phyloP scores from a whole-genome alignment of 2,888 invertebrate species.

The Tupiocoris notatus region DNA sequence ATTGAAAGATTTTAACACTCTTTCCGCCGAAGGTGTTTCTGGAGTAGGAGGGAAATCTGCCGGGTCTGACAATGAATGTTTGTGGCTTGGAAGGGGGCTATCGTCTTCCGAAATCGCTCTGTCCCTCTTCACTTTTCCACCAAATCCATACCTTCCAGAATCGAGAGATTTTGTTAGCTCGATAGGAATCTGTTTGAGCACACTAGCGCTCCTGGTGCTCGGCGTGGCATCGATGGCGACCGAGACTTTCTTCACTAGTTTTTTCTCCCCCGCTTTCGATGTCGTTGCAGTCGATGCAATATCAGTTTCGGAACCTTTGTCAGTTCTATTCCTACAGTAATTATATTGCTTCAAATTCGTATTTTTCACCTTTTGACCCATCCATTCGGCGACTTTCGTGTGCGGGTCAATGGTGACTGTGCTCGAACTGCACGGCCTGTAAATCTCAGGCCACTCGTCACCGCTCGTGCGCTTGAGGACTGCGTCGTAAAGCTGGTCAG shows the following conservation, averaged over 20 bases:
- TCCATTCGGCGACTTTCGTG: slow-evolving; percentile 84
- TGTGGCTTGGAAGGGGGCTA: slow-evolving; percentile 45
- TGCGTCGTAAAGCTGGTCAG: slow-evolving; percentile 49
- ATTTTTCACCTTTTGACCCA: slow-evolving; percentile 73
- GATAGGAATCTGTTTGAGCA: slow-evolving; percentile 73
- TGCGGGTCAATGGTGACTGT: slow-evolving; percentile 74
- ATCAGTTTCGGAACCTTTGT: slow-evolving; percentile 41
- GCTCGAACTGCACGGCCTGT: slow-evolving; percentile 56
- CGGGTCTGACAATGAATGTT: slow-evolving; percentile 49
- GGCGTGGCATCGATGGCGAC: slow-evolving; percentile 79
- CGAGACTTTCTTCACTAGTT: slow-evolving; percentile 60
- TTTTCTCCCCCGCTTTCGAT: slow-evolving; percentile 38
- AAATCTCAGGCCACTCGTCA: slow-evolving; percentile 55
- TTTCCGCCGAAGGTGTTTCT: slow-evolving; percentile 8
- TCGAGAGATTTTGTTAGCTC: slow-evolving; percentile 62
- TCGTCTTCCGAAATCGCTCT: slow-evolving; percentile 48
- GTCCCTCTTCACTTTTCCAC: slow-evolving; percentile 46
- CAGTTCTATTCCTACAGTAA: slow-evolving; percentile 13
- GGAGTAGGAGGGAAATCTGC: slow-evolving; percentile 41
- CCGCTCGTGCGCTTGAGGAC: slow-evolving; percentile 52
- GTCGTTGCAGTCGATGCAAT: slow-evolving; percentile 38
- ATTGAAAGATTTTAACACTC: slow-evolving; percentile 33
- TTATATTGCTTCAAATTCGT: slow-evolving; percentile 62
- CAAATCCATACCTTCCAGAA: slow-evolving; percentile 45
- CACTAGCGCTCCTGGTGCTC: slow-evolving; percentile 68